Conservation (phyloP, 2,797 vertebrate genomes). For the Lutjanus campechanus region DNA sequence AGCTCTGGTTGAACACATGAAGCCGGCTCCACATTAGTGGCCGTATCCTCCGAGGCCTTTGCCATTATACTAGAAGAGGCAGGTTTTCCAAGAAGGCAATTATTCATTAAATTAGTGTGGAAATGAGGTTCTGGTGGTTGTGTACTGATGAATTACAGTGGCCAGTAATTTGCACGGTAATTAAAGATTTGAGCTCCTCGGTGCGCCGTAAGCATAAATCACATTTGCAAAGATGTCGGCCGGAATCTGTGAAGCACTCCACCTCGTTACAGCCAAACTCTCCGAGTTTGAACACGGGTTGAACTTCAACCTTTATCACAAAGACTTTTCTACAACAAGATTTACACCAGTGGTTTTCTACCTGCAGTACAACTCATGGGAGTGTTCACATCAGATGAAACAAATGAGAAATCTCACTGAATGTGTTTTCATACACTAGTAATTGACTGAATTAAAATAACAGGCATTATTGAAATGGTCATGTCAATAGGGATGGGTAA, state of each 20-base stretch:
- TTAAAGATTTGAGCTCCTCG: conserved; percentile 84
- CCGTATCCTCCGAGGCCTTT: conserved; percentile 83
- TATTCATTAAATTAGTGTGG: conserved; percentile 89
- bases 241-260: conserved; percentile 66
- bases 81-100: conserved; percentile 88
- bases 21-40: conserved; percentile 85
- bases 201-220: conserved; percentile 75
- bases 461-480: not conserved
- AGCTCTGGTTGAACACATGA: conserved; percentile 76
- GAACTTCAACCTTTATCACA: conserved; percentile 43
- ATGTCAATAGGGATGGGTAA: not conserved
- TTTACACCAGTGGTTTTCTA: not conserved
- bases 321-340: conserved; percentile 33
- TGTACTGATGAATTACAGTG: conserved; percentile 87
- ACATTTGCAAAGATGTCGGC: conserved; percentile 70
- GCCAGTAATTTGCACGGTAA: conserved; percentile 87
- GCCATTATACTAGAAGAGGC: conserved; percentile 79
- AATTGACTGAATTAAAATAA: not conserved
- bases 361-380: not conserved
- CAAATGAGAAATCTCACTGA: not conserved
- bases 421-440: not conserved
- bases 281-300: conserved; percentile 28
- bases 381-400: not conserved
- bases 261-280: conserved; percentile 48
- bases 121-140: conserved; percentile 88